These are phyloP conservation scores for Eumerus sabulonum DNA, from an alignment of 2,888 invertebrate species.

Conservation along the genomic window DNA sequence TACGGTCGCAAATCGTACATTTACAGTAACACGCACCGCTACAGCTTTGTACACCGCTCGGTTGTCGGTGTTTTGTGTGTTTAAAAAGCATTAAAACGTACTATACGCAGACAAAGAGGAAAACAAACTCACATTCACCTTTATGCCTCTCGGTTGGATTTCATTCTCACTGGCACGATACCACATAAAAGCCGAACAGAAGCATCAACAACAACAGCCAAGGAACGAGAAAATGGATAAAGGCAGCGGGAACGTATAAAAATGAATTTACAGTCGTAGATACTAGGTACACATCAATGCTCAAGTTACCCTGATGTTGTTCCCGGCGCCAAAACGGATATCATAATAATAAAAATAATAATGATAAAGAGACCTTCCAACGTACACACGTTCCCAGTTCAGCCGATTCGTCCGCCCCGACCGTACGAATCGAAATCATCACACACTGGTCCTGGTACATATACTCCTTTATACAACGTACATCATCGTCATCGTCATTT, in stretches of 20 bases:
- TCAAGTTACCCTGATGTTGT: slow-evolving; percentile 50
- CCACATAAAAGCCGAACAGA: neutral
- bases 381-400: slow-evolving; percentile 28
- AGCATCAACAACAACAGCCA: neutral
- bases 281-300: slow-evolving; percentile 43
- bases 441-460: slow-evolving; percentile 20
- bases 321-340: slow-evolving; percentile 63
- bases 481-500: slow-evolving; percentile 6
- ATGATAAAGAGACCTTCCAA: slow-evolving; percentile 43
- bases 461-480: neutral
- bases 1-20: too few species aligned
- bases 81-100: neutral
- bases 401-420: slow-evolving; percentile 11
- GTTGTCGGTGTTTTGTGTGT: too few species aligned
- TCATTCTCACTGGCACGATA: slow-evolving; percentile 1
- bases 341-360: slow-evolving; percentile 60
- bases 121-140: slow-evolving; percentile 47
- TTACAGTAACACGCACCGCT: too few species aligned
- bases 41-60: too few species aligned
- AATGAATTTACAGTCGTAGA: slow-evolving; percentile 34
- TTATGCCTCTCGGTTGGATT: slow-evolving; percentile 50
- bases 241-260: slow-evolving; percentile 23
- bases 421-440: slow-evolving; percentile 34
- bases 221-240: neutral
- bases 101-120: slow-evolving; percentile 1